Evolutionary conservation across 1,140 invertebrate genomes (phyloP).

Genomic region (Melipona quadrifasciata): DNA sequence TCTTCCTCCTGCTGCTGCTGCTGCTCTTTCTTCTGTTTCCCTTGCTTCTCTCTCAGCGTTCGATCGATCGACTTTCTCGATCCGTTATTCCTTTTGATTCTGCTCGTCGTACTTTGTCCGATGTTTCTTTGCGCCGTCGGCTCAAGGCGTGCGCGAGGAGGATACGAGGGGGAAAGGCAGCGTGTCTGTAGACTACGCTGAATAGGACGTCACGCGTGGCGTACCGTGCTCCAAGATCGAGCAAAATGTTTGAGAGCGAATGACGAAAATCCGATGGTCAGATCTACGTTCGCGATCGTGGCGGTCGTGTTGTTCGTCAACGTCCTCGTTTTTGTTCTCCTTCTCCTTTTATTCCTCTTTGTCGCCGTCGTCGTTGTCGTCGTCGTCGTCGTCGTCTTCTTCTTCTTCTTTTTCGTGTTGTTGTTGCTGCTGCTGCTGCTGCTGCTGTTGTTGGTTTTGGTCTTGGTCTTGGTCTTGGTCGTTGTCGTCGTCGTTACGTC

Average conservation of each 20-base stretch:
- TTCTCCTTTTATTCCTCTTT: conserved; percentile 17
- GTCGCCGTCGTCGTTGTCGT: conserved; percentile 23
- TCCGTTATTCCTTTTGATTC: not conserved
- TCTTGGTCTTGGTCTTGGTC: conserved; percentile 31
- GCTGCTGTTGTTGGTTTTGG: conserved; percentile 41
- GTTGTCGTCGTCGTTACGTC: conserved; percentile 60
- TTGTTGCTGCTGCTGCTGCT: conserved; percentile 16
- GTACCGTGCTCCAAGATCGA: conserved; percentile 58
- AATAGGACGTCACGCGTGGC: conserved; percentile 73
- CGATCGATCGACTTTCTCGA: conserved; percentile 36
- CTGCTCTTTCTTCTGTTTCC: conserved; percentile 32
- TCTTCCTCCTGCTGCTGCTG: not conserved
- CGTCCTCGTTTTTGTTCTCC: conserved; percentile 15
- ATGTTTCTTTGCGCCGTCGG: conserved; percentile 40
- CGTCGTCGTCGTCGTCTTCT: conserved; percentile 25
- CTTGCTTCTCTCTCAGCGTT: conserved; percentile 23
- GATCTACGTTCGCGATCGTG: not conserved
- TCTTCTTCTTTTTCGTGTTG: not conserved
- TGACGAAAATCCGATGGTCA: not conserved
- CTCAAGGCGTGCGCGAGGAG: conserved; percentile 39
- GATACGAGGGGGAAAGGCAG: conserved; percentile 49
- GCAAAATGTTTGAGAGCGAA: conserved; percentile 6
- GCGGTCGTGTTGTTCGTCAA: not conserved
- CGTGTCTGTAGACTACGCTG: conserved; percentile 35
- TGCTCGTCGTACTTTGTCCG: conserved; percentile 14